Percentiles rank a stretch among this genome's conserved stretches.
phyloP scores from a whole-genome alignment of 1,140 invertebrate genomes.

The Cyclargus thomasi region DNA sequence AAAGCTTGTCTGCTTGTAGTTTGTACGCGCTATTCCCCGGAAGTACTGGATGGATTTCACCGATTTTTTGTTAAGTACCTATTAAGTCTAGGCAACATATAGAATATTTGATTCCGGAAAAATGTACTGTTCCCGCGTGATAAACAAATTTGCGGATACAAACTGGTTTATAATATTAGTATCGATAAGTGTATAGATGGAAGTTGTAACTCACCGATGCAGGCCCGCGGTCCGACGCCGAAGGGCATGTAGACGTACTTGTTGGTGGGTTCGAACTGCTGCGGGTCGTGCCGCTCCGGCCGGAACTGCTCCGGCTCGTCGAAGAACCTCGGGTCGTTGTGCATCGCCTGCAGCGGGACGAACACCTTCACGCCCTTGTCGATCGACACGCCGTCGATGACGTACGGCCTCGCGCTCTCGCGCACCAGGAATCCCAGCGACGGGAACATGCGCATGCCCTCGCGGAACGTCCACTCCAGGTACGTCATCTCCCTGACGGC shows the following conservation, averaged over 20 bases:
- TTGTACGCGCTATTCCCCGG: no score
- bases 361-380: constrained; percentile 50
- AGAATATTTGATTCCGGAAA: no score
- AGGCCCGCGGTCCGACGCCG: constrained; percentile 44
- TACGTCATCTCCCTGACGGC: constrained; percentile 69
- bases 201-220: constrained; percentile 46
- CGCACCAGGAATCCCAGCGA: constrained; percentile 61
- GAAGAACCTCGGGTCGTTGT: constrained; percentile 75
- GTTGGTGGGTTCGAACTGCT: constrained; percentile 44
- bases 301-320: constrained; percentile 73
- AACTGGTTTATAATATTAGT: no score
- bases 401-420: constrained; percentile 59
- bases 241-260: constrained; percentile 57
- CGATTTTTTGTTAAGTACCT: no score
- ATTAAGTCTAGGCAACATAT: no score
- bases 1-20: no score
- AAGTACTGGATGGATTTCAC: no score
- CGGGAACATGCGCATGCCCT: constrained; percentile 72
- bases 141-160: no score
- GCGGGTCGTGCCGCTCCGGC: constrained; percentile 75
- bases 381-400: constrained; percentile 60
- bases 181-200: no score
- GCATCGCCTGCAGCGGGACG: constrained; percentile 67
- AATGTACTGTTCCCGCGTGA: no score
- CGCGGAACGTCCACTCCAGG: constrained; percentile 62